phyloP scores from a whole-genome alignment of 2,113 vertebrate genomes.

The Tyto alba region DNA sequence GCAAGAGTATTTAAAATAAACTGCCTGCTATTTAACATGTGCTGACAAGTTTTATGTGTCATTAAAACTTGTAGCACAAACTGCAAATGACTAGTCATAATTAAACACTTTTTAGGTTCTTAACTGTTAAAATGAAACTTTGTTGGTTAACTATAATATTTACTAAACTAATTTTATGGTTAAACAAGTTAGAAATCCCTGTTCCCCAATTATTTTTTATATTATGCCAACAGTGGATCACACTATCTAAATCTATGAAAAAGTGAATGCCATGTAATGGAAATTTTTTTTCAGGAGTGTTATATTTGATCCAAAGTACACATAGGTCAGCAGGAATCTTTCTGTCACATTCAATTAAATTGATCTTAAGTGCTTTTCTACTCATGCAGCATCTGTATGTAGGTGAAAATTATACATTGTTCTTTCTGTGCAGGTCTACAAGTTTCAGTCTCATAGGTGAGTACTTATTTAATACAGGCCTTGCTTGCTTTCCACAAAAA shows the following conservation, averaged over 20 bases:
- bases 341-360: not conserved
- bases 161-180: slow-evolving; percentile 5
- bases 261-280: not conserved
- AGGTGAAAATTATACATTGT: not conserved
- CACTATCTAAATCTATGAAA: not conserved
- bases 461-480: not conserved
- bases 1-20: not conserved
- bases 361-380: not conserved
- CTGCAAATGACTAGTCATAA: not conserved
- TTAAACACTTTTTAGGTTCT: not conserved
- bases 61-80: slow-evolving; percentile 13
- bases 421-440: not conserved
- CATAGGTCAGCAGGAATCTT: not conserved
- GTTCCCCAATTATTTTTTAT: not conserved
- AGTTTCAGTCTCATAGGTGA: not conserved
- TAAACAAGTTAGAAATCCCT: not conserved
- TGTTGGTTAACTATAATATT: not conserved
- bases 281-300: not conserved
- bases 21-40: not conserved
- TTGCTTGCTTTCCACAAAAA: not conserved
- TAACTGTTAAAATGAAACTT: not conserved
- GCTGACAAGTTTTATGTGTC: not conserved
- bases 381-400: not conserved
- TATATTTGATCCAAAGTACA: not conserved
- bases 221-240: not conserved